Base-by-base conservation (phyloP, 2,888 invertebrate genomes). In the Junonia oenone region DNA sequence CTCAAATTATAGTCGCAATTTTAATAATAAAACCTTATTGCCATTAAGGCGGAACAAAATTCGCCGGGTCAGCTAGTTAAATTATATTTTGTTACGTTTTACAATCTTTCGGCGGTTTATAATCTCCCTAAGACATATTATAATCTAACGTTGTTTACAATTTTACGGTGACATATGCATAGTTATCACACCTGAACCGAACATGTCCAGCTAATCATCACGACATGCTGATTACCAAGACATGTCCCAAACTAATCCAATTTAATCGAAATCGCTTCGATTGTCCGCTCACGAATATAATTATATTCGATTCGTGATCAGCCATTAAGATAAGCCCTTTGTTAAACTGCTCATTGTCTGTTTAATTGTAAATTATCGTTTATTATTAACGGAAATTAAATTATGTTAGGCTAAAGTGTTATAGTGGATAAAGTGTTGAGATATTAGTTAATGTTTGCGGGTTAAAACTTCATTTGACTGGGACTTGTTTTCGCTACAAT, bases 301-400 rank as follows among this genome's bases (percentile, higher is more conserved):
- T 43, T 43, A 43, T 40, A 40, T 43, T 26, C 14, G 6, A 11
- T 13, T n/a, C 22, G 43, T 43, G 43, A 43, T 43, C 8, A 6
- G 29, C 29, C 37, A 52, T 52, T 37, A 37, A 52, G 52, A 52
- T 52, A 19, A 52, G 37, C n/a, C 13, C 35, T 38, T 46, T 52
- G 46, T 52, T 38, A n/a, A 26, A 13, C 26, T 6, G 2, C 11
- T 43, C 43, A 43, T 43, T 43, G 22, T 43, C 8, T 5, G 43
- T 43, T 43, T 43, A 43, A 40, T 43, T 22, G 43, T 43, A 13
- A 26, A 43, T 43, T 43, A 43, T 43, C 22, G 6, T 43, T 26
- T 22, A 13, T 26, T 17, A 17, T 38, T n/a, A 40, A 17, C 19
- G 11, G 38, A 11, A 40, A 40, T 40, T 40, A 40, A 19, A 1